Evolutionary conservation across 2,113 vertebrate species (phyloP).

Genomic region (Paracanthobrama guichenoti): DNA sequence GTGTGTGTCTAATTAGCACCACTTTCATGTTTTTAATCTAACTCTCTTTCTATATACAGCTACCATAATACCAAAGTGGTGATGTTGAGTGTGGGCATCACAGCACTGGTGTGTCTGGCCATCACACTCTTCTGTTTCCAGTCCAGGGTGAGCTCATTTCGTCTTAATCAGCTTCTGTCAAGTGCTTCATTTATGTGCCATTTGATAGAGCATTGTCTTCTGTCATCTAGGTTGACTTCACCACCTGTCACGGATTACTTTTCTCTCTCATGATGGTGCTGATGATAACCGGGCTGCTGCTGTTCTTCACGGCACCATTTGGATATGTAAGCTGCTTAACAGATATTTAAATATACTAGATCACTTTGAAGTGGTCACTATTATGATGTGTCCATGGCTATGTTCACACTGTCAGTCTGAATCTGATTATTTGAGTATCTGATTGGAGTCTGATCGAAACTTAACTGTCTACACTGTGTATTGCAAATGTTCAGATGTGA

Average conservation of each 20-base stretch:
- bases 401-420: too few relatives aligned
- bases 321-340: conserved; percentile 59
- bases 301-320: conserved; percentile 60
- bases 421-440: too few relatives aligned
- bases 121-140: conserved; percentile 65
- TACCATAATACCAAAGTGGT: conserved; percentile 63
- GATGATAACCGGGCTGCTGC: conserved; percentile 59
- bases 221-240: conserved; percentile 62
- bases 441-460: too few relatives aligned
- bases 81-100: conserved; percentile 62
- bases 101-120: conserved; percentile 59
- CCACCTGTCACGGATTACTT: conserved; percentile 60
- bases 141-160: conserved; percentile 51
- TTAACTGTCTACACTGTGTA: too few relatives aligned
- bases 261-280: conserved; percentile 64
- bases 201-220: not conserved
- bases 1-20: not conserved
- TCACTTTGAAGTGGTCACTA: not conserved
- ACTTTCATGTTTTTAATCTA: not conserved
- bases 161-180: not conserved
- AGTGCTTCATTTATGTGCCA: not conserved
- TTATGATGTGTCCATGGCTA: not conserved
- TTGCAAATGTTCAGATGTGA: too few relatives aligned
- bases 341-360: not conserved
- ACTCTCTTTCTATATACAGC: conserved; percentile 33